Evolutionary conservation across 2,888 invertebrate genomes (phyloP).

Genomic region (Monochamus alternatus): DNA sequence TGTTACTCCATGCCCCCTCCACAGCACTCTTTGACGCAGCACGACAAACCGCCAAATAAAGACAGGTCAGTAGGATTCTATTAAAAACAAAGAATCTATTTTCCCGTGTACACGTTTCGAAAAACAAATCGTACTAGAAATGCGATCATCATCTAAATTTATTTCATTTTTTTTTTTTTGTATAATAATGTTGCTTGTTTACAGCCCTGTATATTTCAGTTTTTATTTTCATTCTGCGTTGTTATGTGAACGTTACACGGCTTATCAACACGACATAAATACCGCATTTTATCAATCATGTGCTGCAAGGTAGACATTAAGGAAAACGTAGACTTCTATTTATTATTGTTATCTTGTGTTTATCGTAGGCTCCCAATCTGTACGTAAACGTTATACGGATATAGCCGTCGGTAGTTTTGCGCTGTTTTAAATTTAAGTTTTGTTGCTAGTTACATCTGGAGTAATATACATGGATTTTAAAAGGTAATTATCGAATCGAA

Average conservation of each 20-base stretch:
- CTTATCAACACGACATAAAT: background rate
- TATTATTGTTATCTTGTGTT: constrained; percentile 34
- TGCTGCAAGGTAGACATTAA: constrained; percentile 11
- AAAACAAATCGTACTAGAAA: no score
- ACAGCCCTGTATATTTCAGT: no score
- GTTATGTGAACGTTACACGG: no score
- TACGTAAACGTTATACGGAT: constrained; percentile 26
- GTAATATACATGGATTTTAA: constrained; percentile 10
- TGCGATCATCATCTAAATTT: no score
- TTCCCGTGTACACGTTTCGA: no score
- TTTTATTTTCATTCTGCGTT: no score
- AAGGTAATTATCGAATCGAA: constrained; percentile 10
- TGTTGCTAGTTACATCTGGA: background rate
- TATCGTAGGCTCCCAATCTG: constrained; percentile 30
- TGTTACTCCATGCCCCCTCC: constrained; percentile 94
- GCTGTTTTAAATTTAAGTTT: constrained; percentile 19
- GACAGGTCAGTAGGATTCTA: constrained; percentile 76
- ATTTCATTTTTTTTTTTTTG: no score
- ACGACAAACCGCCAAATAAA: constrained; percentile 79
- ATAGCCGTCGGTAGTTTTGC: background rate
- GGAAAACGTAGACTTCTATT: constrained; percentile 16
- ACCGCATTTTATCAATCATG: background rate
- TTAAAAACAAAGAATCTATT: no score
- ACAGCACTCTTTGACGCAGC: constrained; percentile 78
- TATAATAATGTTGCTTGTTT: no score